A percentile compares a stretch with the other conserved stretches of the same genome.
phyloP scores from a whole-genome alignment of 2,113 vertebrate genomes.

The Alligator mississippiensis region DNA sequence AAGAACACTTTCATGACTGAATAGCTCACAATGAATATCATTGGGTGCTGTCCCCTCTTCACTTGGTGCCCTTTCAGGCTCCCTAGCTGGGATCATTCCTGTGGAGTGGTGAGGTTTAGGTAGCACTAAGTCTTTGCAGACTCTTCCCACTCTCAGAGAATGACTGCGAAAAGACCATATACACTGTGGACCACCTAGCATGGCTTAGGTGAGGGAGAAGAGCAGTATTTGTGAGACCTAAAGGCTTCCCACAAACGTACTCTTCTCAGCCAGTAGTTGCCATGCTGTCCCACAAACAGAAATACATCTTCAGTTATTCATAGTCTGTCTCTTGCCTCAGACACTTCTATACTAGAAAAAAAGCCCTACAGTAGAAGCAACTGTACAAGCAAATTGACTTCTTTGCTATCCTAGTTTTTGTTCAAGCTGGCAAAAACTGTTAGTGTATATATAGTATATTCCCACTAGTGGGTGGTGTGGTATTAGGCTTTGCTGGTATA shows the following conservation, averaged over 20 bases:
- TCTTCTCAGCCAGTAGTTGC: slow-evolving; percentile 6
- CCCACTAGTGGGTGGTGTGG: background rate
- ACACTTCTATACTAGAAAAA: background rate
- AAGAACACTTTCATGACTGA: background rate
- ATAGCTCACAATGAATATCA: background rate
- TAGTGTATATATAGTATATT: background rate
- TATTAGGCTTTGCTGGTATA: background rate
- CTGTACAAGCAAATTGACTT: background rate
- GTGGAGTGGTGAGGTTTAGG: background rate
- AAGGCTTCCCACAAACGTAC: background rate
- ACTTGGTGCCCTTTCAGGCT: no score
- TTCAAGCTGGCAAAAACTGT: background rate
- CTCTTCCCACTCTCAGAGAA: background rate
- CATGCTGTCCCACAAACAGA: slow-evolving; percentile 32
- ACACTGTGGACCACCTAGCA: background rate
- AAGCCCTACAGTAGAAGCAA: background rate
- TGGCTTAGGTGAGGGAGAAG: background rate
- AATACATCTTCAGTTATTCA: slow-evolving; percentile 46
- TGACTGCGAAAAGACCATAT: no score
- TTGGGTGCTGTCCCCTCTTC: no score
- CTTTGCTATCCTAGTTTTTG: background rate
- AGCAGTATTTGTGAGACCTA: background rate
- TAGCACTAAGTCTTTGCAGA: background rate
- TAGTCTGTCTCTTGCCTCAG: slow-evolving; percentile 22
- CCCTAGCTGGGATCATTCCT: no score